Conservation (phyloP, 2,113 vertebrate genomes). For the Neolamprologus fasciatus region DNA sequence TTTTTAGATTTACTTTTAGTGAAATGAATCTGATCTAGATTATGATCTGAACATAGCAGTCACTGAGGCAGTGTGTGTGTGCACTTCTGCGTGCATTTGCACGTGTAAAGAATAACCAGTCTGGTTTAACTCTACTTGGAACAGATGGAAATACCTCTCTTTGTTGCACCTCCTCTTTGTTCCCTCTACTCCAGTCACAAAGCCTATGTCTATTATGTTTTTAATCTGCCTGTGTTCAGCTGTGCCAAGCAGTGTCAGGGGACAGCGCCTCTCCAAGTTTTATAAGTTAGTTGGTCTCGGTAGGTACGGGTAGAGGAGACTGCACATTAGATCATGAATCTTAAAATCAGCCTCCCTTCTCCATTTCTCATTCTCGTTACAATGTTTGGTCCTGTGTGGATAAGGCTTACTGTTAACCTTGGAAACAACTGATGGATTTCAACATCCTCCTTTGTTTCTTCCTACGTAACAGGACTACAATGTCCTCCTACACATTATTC, state of each 20-base stretch:
- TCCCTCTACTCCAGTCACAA: conserved; percentile 5
- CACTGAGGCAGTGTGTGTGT: background rate
- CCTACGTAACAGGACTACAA: conserved; percentile 21
- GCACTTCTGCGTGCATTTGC: background rate
- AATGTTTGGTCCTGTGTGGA: conserved; percentile 18
- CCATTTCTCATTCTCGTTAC: background rate
- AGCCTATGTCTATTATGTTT: conserved; percentile 12
- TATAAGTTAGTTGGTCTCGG: conserved; percentile 7
- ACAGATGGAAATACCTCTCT: conserved; percentile 27
- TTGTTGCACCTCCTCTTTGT: conserved; percentile 12
- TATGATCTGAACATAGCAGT: background rate
- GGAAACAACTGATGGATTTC: conserved; percentile 43
- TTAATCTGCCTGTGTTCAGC: conserved; percentile 12
- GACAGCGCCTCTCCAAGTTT: background rate
- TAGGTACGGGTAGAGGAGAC: background rate
- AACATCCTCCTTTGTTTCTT: conserved; percentile 21
- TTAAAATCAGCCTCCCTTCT: background rate
- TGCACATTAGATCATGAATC: conserved; percentile 2
- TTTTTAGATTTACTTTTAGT: background rate
- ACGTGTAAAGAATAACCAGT: background rate
- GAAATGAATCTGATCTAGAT: background rate
- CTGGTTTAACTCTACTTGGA: background rate
- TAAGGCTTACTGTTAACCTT: conserved; percentile 30
- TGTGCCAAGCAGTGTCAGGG: conserved; percentile 5
- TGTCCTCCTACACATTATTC: conserved; percentile 27